These are phyloP conservation scores for Xestia c-nigrum DNA, from an alignment of 2,888 invertebrate species.

Conservation along the genomic window DNA sequence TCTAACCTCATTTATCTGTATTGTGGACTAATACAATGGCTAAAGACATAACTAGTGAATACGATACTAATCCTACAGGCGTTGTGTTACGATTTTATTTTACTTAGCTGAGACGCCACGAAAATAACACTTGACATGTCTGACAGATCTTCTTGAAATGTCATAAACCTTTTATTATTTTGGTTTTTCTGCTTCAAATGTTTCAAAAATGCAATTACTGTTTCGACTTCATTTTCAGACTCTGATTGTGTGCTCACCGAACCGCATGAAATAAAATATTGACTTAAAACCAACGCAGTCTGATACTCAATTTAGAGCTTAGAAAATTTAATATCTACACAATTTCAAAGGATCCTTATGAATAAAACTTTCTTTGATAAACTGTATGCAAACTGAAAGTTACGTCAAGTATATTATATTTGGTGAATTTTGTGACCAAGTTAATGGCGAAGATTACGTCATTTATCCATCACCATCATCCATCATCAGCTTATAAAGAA, in stretches of 20 bases:
- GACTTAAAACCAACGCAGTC: neutral
- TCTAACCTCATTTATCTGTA: too few species aligned
- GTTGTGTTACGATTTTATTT: neutral
- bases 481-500: too few species aligned
- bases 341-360: neutral
- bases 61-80: too few species aligned
- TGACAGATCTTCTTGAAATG: neutral
- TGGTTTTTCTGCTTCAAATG: neutral
- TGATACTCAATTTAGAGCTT: neutral
- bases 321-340: neutral
- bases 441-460: neutral
- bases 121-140: neutral
- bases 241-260: neutral
- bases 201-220: neutral
- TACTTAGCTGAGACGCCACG: neutral
- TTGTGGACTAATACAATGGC: too few species aligned
- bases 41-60: too few species aligned
- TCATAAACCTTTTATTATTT: neutral
- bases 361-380: constrained; percentile 14
- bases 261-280: neutral
- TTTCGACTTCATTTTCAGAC: neutral
- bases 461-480: neutral
- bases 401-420: neutral
- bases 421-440: neutral
- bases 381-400: neutral